These are phyloP conservation scores for Zaprionus gabonicus DNA, from an alignment of 1,140 invertebrate genomes.

Conservation along the genomic window DNA sequence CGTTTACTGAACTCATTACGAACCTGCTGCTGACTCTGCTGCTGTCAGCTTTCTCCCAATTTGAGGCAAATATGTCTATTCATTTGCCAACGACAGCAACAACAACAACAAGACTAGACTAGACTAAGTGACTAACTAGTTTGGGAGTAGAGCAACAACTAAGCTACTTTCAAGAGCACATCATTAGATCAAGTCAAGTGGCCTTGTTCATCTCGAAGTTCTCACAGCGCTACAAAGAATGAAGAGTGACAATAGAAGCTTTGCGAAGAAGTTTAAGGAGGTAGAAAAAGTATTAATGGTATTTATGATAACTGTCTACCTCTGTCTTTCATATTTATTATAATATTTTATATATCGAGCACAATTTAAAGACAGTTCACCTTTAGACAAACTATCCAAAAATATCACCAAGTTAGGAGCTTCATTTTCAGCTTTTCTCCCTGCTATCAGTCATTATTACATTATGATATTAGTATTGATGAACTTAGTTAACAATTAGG, in stretches of 20 bases:
- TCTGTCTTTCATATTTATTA: too few relatives aligned
- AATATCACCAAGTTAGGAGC: too few relatives aligned
- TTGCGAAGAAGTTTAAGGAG: too few relatives aligned
- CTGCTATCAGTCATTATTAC: too few relatives aligned
- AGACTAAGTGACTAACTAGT: slow-evolving; percentile 30
- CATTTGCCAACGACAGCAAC: slow-evolving; percentile 20
- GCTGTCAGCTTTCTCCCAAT: slow-evolving; percentile 52
- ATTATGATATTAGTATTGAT: too few relatives aligned
- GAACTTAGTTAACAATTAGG: too few relatives aligned
- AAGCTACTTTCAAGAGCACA: background rate
- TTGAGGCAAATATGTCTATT: slow-evolving; percentile 28
- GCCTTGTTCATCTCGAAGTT: background rate
- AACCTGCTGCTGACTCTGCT: background rate
- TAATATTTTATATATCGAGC: background rate
- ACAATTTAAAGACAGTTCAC: too few relatives aligned
- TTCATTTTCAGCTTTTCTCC: too few relatives aligned
- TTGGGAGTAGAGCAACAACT: background rate
- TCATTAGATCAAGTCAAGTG: slow-evolving; percentile 2
- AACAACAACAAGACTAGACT: background rate
- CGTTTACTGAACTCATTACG: slow-evolving; percentile 33
- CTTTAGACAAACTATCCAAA: too few relatives aligned
- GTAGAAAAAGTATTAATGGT: too few relatives aligned
- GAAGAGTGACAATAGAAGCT: too few relatives aligned
- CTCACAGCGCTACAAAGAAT: background rate
- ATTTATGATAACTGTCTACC: too few relatives aligned